phyloP scores from a whole-genome alignment of 1,140 invertebrate species.

The Cyclargus thomasi region DNA sequence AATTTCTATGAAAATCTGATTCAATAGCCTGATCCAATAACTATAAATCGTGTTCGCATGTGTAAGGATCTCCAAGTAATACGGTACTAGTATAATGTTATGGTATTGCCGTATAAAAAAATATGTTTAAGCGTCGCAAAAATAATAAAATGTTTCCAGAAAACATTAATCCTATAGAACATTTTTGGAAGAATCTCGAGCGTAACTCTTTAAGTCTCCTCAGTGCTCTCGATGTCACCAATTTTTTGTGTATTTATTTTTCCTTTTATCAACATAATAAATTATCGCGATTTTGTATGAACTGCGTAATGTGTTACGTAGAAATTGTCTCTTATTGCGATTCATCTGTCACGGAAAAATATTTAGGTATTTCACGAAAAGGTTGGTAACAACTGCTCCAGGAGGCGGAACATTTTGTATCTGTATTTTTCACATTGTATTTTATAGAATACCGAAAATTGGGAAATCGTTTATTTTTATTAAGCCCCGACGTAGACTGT shows the following conservation, averaged over 20 bases:
- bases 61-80: no score
- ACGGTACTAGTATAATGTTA: no score
- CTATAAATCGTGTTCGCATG: no score
- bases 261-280: slow-evolving; percentile 15
- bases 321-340: slow-evolving; percentile 20
- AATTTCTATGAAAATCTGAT: background rate
- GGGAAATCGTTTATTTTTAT: slow-evolving; percentile 2
- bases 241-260: slow-evolving; percentile 2
- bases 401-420: slow-evolving; percentile 3
- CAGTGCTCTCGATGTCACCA: background rate
- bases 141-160: background rate
- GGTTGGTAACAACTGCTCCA: background rate
- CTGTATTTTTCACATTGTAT: slow-evolving; percentile 1
- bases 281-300: slow-evolving; percentile 12
- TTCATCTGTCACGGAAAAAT: slow-evolving; percentile 19
- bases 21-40: no score
- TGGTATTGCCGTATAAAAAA: no score
- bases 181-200: background rate
- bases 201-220: background rate
- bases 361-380: slow-evolving; percentile 12
- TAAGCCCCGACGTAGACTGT: background rate
- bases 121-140: no score
- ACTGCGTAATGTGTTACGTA: slow-evolving; percentile 9
- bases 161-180: background rate
- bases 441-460: slow-evolving; percentile 12